Evolutionary conservation across 2,113 vertebrate species (phyloP).

Genomic region (Sebastes fasciatus): DNA sequence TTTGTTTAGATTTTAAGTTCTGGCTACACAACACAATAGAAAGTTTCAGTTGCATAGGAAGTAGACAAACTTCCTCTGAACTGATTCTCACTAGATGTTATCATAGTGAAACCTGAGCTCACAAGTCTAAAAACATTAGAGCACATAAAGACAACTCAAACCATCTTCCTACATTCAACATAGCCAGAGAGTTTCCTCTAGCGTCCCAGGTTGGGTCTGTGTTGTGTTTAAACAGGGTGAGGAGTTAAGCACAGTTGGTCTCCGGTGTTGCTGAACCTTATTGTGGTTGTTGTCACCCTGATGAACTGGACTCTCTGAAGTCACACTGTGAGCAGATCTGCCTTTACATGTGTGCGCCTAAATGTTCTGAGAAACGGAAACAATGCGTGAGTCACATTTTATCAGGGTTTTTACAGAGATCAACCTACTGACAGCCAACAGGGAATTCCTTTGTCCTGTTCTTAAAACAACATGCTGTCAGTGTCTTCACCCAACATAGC

Average conservation of each 20-base stretch:
- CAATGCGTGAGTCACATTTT: background rate
- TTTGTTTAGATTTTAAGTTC: no score
- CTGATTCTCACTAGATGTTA: background rate
- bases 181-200: no score
- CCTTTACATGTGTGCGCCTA: no score
- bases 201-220: background rate
- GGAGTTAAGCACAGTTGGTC: no score
- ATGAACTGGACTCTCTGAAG: no score
- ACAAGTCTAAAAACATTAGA: background rate
- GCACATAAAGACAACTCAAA: background rate
- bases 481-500: constrained; percentile 31
- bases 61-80: background rate
- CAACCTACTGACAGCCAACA: background rate
- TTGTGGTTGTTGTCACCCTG: no score
- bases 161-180: background rate
- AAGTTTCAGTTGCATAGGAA: no score
- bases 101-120: background rate
- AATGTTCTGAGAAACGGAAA: background rate
- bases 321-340: no score
- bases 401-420: background rate
- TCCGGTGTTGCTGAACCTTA: no score
- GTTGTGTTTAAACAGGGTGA: background rate
- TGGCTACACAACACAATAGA: no score
- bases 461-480: constrained; percentile 65
- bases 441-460: constrained; percentile 7